These are phyloP conservation scores for Epinotia demarniana DNA, from an alignment of 2,888 invertebrate genomes.

Conservation along the genomic window DNA sequence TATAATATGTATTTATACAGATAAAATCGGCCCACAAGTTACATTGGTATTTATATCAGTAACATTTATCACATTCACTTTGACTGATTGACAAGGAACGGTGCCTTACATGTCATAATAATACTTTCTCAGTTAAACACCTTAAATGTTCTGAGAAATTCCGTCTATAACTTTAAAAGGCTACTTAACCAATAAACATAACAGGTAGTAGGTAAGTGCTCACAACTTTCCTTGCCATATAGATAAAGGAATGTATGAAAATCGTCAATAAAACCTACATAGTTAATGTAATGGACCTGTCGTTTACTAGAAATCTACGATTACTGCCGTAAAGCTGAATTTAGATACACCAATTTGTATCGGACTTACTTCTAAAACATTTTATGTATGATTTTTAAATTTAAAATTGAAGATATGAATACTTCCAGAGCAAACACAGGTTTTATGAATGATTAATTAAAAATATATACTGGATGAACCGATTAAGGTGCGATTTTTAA, in stretches of 20 bases:
- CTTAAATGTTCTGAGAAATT: neutral
- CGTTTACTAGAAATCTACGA: slow-evolving; percentile 28
- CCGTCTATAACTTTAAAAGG: neutral
- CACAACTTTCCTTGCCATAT: slow-evolving; percentile 31
- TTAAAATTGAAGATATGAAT: too few species aligned
- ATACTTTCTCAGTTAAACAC: slow-evolving; percentile 3
- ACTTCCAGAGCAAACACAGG: too few species aligned
- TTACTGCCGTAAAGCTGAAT: slow-evolving; percentile 9
- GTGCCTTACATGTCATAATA: neutral
- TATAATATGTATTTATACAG: too few species aligned
- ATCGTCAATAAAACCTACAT: slow-evolving; percentile 24
- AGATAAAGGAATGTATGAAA: slow-evolving; percentile 27
- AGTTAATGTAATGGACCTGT: slow-evolving; percentile 16
- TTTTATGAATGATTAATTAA: too few species aligned
- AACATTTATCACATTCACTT: neutral
- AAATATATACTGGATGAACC: too few species aligned
- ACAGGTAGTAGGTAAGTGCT: slow-evolving; percentile 18
- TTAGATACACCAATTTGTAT: neutral
- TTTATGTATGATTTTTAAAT: too few species aligned
- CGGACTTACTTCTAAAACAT: too few species aligned
- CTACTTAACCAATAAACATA: slow-evolving; percentile 24
- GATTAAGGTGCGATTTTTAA: too few species aligned
- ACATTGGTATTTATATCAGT: neutral
- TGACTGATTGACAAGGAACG: neutral
- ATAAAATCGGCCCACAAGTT: neutral